phyloP scores from a whole-genome alignment of 2,113 vertebrate genomes.

The Psilopogon haemacephalus region DNA sequence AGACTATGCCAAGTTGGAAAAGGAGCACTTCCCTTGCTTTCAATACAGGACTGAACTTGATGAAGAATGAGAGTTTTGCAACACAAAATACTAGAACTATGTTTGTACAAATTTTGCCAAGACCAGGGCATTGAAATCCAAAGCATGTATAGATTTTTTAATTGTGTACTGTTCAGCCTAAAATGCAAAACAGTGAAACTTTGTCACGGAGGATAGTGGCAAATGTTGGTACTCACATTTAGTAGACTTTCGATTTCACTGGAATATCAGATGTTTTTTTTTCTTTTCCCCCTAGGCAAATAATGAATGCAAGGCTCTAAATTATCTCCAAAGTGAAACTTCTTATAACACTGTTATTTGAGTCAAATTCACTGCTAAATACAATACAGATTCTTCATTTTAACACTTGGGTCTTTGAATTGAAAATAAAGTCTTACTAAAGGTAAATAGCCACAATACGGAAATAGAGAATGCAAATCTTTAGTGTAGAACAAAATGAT shows the following conservation, averaged over 20 bases:
- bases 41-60: slow-evolving; percentile 32
- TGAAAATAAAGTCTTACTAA: not conserved
- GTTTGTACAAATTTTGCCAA: not conserved
- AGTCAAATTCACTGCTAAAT: not conserved
- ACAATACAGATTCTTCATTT: not conserved
- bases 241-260: not conserved
- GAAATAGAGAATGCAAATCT: not conserved
- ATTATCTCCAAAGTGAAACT: not conserved
- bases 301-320: not conserved
- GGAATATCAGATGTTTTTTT: not conserved
- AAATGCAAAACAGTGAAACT: not conserved
- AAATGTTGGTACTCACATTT: not conserved
- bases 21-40: not conserved
- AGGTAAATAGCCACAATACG: not conserved
- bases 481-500: not conserved
- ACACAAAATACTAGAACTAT: not conserved
- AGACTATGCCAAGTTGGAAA: slow-evolving; percentile 3
- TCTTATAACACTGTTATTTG: not conserved
- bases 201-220: not conserved
- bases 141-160: not conserved
- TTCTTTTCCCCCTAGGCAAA: not conserved
- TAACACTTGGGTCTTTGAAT: not conserved
- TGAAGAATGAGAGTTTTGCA: not conserved
- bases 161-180: not conserved
- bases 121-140: not conserved